A percentile compares a stretch with the other conserved stretches of the same genome.
Conservation (phyloP, 2,113 vertebrate genomes). For the Gopherus evgoodei region DNA sequence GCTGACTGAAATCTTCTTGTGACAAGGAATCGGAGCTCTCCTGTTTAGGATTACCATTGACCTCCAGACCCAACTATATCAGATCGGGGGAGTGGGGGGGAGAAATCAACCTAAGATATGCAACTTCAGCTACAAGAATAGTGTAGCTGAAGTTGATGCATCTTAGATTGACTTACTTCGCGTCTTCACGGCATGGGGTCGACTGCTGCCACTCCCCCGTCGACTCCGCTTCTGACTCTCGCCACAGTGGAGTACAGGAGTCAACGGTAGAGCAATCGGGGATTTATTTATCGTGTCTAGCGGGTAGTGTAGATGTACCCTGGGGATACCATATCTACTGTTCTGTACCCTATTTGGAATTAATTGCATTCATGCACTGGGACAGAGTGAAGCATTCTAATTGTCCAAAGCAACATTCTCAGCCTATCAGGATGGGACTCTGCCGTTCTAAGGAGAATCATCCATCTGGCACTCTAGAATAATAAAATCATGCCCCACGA, state of each 20-base stretch:
- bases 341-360: neutral
- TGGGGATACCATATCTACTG: neutral
- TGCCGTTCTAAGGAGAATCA: neutral
- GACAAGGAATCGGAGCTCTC: neutral
- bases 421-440: neutral
- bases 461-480: neutral
- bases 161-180: too few species aligned
- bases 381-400: neutral
- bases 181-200: too few species aligned
- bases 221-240: too few species aligned
- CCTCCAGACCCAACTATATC: neutral
- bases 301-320: too few species aligned
- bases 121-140: too few species aligned
- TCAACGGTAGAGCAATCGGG: too few species aligned
- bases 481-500: neutral
- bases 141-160: too few species aligned
- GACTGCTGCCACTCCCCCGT: too few species aligned
- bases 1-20: neutral
- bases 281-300: too few species aligned
- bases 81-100: neutral
- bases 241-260: too few species aligned
- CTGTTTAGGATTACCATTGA: neutral
- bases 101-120: too few species aligned
- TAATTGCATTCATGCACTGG: neutral
- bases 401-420: neutral